A percentile compares a stretch with the other conserved stretches of the same genome.
These are phyloP conservation scores for Argyresthia albistria DNA, from an alignment of 2,888 invertebrate species.

Conservation along the genomic window DNA sequence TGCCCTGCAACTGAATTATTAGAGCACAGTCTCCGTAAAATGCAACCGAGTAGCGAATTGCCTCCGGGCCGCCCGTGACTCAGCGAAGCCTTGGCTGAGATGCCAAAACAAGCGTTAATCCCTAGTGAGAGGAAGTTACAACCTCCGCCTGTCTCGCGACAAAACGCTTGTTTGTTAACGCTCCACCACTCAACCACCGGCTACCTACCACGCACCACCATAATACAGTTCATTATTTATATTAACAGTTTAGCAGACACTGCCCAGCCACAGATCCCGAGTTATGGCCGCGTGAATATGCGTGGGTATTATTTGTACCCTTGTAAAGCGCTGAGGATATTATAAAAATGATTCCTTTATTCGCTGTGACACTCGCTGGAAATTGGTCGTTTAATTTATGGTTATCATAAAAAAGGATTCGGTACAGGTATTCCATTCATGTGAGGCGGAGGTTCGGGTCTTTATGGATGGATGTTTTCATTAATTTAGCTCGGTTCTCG, in stretches of 20 bases:
- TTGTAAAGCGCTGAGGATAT: conserved; percentile 71
- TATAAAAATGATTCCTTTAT: conserved; percentile 73
- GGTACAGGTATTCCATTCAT: conserved; percentile 73
- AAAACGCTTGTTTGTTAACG: conserved; percentile 65
- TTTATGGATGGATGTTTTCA: conserved; percentile 71
- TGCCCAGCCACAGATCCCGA: conserved; percentile 54
- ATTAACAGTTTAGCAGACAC: conserved; percentile 72
- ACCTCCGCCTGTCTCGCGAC: conserved; percentile 26
- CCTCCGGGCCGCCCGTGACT: not conserved
- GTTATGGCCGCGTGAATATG: conserved; percentile 67
- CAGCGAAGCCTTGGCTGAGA: conserved; percentile 2
- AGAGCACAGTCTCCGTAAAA: too few species aligned
- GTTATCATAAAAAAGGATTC: conserved; percentile 68
- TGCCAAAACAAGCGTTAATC: conserved; percentile 18
- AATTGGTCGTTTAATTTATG: conserved; percentile 70
- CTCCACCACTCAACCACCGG: conserved; percentile 15
- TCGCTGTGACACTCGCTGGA: conserved; percentile 69
- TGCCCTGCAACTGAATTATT: too few species aligned
- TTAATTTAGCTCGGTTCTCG: conserved; percentile 62
- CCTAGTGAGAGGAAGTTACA: conserved; percentile 21
- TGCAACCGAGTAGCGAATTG: too few species aligned
- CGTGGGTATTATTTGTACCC: conserved; percentile 71
- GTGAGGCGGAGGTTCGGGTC: conserved; percentile 69
- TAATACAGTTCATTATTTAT: conserved; percentile 72
- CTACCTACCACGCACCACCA: conserved; percentile 55